phyloP scores from a whole-genome alignment of 2,888 invertebrate species.

The Andrena flavipes region DNA sequence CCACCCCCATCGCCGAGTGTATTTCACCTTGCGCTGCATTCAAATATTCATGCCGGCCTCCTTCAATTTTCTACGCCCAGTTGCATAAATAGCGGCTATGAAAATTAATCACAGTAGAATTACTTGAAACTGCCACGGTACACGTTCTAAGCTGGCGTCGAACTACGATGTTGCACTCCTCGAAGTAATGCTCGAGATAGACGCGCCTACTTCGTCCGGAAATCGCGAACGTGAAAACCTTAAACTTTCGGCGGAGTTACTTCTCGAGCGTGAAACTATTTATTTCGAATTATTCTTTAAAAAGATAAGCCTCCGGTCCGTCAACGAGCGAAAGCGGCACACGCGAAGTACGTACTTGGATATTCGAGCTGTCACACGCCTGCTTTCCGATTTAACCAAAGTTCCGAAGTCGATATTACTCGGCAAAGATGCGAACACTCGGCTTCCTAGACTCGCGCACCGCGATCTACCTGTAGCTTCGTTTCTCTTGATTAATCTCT shows the following conservation, averaged over 20 bases:
- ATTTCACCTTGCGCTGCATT: constrained; percentile 65
- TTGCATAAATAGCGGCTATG: not conserved
- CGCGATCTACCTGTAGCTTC: constrained; percentile 59
- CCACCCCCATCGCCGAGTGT: constrained; percentile 58
- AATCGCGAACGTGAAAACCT: not conserved
- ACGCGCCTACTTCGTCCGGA: not conserved
- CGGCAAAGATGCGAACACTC: constrained; percentile 44
- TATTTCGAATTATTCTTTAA: not conserved
- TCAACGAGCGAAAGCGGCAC: not conserved
- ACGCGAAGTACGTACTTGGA: too few relatives aligned
- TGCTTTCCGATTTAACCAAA: constrained; percentile 14
- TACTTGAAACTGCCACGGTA: not conserved
- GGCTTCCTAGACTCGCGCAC: constrained; percentile 50
- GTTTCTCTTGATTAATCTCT: constrained; percentile 47
- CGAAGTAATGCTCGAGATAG: not conserved
- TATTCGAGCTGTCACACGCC: not conserved
- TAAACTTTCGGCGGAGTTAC: not conserved
- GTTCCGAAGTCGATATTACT: constrained; percentile 17
- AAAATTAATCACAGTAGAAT: not conserved
- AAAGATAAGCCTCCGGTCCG: not conserved
- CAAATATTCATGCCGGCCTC: constrained; percentile 71
- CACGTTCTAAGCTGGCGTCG: not conserved
- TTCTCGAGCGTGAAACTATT: not conserved
- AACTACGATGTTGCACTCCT: not conserved
- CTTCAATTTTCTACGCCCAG: constrained; percentile 36